phyloP scores from a whole-genome alignment of 2,113 vertebrate genomes.

The Chaetops frenatus region DNA sequence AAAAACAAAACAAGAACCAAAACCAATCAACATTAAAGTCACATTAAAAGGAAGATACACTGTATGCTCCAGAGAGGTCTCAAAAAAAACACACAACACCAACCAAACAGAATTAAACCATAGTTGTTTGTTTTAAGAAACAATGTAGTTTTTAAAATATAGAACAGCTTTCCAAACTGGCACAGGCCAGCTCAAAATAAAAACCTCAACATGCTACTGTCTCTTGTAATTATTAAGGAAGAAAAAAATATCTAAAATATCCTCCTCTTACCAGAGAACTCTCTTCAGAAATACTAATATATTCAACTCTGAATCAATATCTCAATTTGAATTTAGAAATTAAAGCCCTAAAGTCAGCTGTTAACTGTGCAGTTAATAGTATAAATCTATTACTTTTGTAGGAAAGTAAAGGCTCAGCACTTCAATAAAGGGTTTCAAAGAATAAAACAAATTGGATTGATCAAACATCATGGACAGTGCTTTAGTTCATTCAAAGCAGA shows the following conservation, averaged over 20 bases:
- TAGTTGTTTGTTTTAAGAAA: background rate
- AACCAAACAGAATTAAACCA: background rate
- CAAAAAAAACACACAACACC: background rate
- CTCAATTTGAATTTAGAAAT: conserved; percentile 36
- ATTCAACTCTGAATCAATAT: conserved; percentile 48
- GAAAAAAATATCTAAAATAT: background rate
- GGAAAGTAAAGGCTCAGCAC: conserved; percentile 20
- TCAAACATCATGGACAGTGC: background rate
- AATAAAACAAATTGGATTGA: background rate
- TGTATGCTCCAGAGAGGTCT: background rate
- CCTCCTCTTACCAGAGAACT: background rate
- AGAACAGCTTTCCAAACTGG: background rate
- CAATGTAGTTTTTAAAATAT: background rate
- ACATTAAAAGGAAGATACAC: background rate
- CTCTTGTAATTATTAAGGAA: background rate
- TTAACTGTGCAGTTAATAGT: conserved; percentile 29
- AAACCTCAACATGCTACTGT: background rate
- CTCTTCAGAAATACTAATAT: conserved; percentile 2
- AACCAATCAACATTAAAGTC: background rate
- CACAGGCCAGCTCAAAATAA: background rate
- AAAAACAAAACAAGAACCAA: background rate
- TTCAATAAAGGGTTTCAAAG: conserved; percentile 27
- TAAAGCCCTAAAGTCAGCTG: conserved; percentile 29
- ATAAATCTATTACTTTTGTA: conserved; percentile 26
- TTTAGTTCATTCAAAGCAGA: background rate